Base-by-base conservation (phyloP, 2,888 invertebrate species). In the Oscheius onirici region DNA sequence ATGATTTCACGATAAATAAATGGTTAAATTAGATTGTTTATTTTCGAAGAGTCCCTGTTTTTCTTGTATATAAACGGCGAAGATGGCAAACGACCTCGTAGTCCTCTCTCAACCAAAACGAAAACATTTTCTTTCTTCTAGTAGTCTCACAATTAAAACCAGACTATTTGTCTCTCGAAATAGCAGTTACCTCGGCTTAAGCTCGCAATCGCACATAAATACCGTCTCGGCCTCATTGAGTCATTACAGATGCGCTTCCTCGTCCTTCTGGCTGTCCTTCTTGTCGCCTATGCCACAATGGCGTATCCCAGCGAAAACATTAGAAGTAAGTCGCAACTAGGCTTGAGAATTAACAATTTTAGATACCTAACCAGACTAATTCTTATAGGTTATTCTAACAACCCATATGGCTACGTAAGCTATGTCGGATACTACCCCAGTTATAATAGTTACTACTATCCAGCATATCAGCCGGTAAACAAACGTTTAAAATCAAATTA, bases 191-290 rank as follows among this genome's bases (percentile, higher is more conserved):
- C 26, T 26, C 55, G 55, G 34, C 34, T 34, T 34, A 34, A 34
- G 34, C 34, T 34, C 34, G 34, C 34, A 34, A 3, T 34, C 34
- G 34, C 34, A 3, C 34, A 34, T 34, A 55, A 55, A 55, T 55
- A 55, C 26, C 6, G 26, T 11, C 26, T 3, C 28, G 15, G 40
- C n/a, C 17, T 40, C 17, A 55, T 13, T 26, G 6, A 3, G 41
- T 58, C 41, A 41, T 58, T 58, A n/a, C 40, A 58, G 41, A 58
- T 58, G 58, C 40, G 22, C n/a, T 41, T 43, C 41, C 58, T 58
- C 1, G 41, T 41, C 22, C 15, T 41, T 43, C 43, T 58, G 6
- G 6, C 22, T 41, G 41, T 58, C n/a, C n/a, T 40, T 20, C n/a
- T 58, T 17, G 20, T 17, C 15, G 41, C 13, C 58, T 34, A 34